Base-by-base conservation (phyloP, 1,140 invertebrate species). In the Atopsyche davidsoni region DNA sequence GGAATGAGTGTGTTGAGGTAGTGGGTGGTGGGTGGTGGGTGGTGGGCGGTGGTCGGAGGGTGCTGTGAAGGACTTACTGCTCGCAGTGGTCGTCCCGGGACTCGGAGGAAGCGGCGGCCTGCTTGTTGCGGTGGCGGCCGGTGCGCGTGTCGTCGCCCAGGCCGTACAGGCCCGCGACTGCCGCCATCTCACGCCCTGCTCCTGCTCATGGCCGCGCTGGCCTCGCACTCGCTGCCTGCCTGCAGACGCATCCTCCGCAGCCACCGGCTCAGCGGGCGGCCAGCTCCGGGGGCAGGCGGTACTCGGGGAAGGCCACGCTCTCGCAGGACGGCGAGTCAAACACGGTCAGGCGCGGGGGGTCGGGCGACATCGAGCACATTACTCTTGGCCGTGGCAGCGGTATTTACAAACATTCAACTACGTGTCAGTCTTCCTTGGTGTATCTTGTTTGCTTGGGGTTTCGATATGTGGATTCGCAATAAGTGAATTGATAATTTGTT, bases 101-200 rank as follows among this genome's bases (percentile, higher is more conserved):
- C 13, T 58, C 56, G 21, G 43, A 48, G 21, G 35, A 45, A 32
- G 46, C 36, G 13, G 53, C 46, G 17, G 28, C 25, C 43, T 54
- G 46, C 19, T 58, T 54, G 35, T 28, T 52, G 45, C 56, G 48
- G 35, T 55, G 51, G 24, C 53, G 45, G 25, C 53, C 48, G 4
- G 52, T 45, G 4, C 53, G 28, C n/a, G 52, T 32, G 28, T 58
- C 56, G 14, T 58, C 56, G 24, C 56, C 49, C 22, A 58, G 53
- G 35, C 56, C 56, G 28, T 58, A 58, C 32, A 58, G 45, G 19
- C 55, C 55, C 11, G 55, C 55, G 10, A 58, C 56, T 2, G 56
- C 56, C 40, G 56, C 56, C 56, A 58, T 58, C 9, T 52, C 31
- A 31, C 28, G 28, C 28, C 36, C 18, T 19, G n/a, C 25, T 13